Base-by-base conservation (phyloP, 2,113 vertebrate species). In the Macrotus californicus region DNA sequence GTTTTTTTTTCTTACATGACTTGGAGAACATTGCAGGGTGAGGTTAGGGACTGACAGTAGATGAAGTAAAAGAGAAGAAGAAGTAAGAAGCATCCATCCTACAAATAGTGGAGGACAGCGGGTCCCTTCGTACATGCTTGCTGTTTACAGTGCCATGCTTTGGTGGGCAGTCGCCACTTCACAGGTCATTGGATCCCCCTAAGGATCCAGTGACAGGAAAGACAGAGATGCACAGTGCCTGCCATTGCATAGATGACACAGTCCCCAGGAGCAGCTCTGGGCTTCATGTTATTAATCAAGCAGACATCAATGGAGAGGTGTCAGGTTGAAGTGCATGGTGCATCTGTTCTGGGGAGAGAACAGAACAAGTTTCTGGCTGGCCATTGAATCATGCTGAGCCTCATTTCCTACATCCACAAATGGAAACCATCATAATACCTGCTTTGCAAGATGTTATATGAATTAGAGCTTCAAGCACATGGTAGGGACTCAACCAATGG, bases 121-220 rank as follows among this genome's bases (percentile, higher is more conserved):
- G 7, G 4, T 67, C 34, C 48, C 26, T 80, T 10, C 3, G 7
- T 5, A 0, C 19, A 11, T 11, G 1, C 0, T 0, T 24, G 19
- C 36, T 48, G 13, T 41, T 41, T 24, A 39, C 11, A 13, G 56
- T 14, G 9, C 46, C 54, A 1, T 5, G 39, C 54, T 64, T 10
- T 59, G 15, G 76, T 77, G n/a, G 43, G 14, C 72, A 5, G 36
- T 72, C 46, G 39, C 81, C 22, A 43, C 26, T 43, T 39, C 0
- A 1, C 0, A 1, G 48, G 34, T 36, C 75, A 66, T 1, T 61
- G 67, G 39, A 61, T 39, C 70, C 31, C 87, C 41, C 72, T 69
- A 36, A 91, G 54, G 19, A 52, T 52, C 36, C 50, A n/a, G 41
- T 39, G 80, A 52, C n/a, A 21, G 69, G 18, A 88, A 48, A 66